Base-by-base conservation (phyloP, 2,797 vertebrate species). In the Takifugu rubripes region DNA sequence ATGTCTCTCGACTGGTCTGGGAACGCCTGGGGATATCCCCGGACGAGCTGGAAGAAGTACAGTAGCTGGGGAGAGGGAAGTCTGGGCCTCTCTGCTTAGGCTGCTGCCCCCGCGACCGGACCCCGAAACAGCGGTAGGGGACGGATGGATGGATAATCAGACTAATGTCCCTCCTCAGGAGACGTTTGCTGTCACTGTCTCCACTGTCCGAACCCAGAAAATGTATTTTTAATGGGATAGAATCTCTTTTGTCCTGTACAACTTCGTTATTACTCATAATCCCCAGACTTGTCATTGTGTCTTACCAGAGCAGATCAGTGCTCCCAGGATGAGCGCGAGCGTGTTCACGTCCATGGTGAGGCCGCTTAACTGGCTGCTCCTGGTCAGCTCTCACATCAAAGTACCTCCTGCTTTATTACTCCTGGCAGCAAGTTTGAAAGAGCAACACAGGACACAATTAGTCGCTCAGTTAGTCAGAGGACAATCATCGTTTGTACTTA, bases 381-480 rank as follows among this genome's bases (percentile, higher is more conserved):
- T 64, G 61, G 56, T 70, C 49, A 3, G 53, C 71, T 50, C 60
- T 68, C 50, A 60, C 24, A 36, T 40, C 2, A 51, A 58, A 42
- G 54, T 40, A 21, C 52, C 67, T 74, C 25, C 26, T 64, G 63
- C 40, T 33, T 25, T 48, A 42, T 61, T 56, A 48, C 51, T 77
- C 69, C 63, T 72, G 79, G 77, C 56, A 66, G 45, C 49, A 40
- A 25, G 49, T 54, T n/a, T n/a, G 55, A 52, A 60, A 63, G 78
- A 79, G 77, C 89, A 90, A 90, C 52, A 87, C 8, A 11, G 69
- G 43, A 74, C 61, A 52, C 74, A 59, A 62, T 65, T 67, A 52
- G 88, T 92, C 83, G 92, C 92, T 92, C 86, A 92, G 66, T 47
- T 66, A 71, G 51, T 78, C 70, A 61, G 56, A 68, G 88, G 62